These are phyloP conservation scores for Sciurus niger DNA, from an alignment of 2,113 vertebrate species.

Conservation along the genomic window DNA sequence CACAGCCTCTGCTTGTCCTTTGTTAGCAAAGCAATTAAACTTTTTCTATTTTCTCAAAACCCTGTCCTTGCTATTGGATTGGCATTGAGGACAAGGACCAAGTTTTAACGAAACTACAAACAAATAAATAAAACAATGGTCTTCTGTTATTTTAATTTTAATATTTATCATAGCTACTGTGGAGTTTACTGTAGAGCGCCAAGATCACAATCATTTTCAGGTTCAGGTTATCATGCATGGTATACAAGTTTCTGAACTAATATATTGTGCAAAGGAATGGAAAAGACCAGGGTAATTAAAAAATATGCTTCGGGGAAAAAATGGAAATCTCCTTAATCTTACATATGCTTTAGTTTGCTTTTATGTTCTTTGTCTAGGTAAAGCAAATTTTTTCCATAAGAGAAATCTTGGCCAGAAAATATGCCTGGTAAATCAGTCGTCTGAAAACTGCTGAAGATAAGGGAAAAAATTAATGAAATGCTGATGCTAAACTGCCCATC, in stretches of 20 bases:
- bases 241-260: not conserved
- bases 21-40: too few species aligned
- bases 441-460: conserved; percentile 53
- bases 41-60: too few species aligned
- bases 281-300: conserved; percentile 10
- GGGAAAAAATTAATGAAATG: conserved; percentile 9
- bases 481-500: conserved; percentile 43
- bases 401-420: conserved; percentile 57
- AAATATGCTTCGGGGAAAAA: not conserved
- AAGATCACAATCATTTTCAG: conserved; percentile 35
- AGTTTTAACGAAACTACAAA: too few species aligned
- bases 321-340: not conserved
- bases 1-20: too few species aligned
- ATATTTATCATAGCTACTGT: not conserved
- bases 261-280: not conserved
- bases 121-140: too few species aligned
- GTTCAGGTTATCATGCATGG: not conserved
- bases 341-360: not conserved
- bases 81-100: too few species aligned
- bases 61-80: too few species aligned
- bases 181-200: not conserved
- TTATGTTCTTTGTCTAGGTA: conserved; percentile 52
- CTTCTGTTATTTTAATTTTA: not conserved
- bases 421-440: conserved; percentile 35
- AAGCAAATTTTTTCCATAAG: conserved; percentile 55